Conservation (phyloP, 2,113 vertebrate genomes). For the Tragelaphus buxtoni region DNA sequence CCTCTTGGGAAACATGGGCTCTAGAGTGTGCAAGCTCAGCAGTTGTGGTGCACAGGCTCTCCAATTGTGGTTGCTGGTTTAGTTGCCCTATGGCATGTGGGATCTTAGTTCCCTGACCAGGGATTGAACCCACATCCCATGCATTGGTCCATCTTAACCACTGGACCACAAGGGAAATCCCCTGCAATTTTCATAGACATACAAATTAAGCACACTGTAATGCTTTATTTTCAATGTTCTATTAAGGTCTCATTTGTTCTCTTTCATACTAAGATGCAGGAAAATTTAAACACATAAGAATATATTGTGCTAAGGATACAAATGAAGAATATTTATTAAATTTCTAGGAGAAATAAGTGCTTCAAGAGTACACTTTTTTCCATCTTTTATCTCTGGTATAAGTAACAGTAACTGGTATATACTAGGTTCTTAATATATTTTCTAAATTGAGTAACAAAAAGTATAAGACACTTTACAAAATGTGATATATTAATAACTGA, state of each 20-base stretch:
- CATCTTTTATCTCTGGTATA: not conserved
- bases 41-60: fast-evolving
- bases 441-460: not conserved
- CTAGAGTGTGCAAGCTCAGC: not conserved
- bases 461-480: not conserved
- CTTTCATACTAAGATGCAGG: not conserved
- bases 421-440: not conserved
- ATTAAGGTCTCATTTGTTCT: not conserved
- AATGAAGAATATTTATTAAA: not conserved
- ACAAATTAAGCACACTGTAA: not conserved
- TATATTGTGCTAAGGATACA: not conserved
- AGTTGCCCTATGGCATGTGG: not conserved
- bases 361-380: not conserved
- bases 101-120: not conserved
- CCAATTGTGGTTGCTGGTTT: not conserved
- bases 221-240: not conserved
- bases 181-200: not conserved
- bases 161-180: not conserved
- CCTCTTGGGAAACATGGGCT: not conserved
- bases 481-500: not conserved
- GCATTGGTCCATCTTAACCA: not conserved
- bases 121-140: not conserved
- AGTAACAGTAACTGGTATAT: not conserved
- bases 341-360: not conserved
- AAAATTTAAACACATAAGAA: not conserved